phyloP scores from a whole-genome alignment of 2,113 vertebrate genomes.

The Austrofundulus limnaeus region DNA sequence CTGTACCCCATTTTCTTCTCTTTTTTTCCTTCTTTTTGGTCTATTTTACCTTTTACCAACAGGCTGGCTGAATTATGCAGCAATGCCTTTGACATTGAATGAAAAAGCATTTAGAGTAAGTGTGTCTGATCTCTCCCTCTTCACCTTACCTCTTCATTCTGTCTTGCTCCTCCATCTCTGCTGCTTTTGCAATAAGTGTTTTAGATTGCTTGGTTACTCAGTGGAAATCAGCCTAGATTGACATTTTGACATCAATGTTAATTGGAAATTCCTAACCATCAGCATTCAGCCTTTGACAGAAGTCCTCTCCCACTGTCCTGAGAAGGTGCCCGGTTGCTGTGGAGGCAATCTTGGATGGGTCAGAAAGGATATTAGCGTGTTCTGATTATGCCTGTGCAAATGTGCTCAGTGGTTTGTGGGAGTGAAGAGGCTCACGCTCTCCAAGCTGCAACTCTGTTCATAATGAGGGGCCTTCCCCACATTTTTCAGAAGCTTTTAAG shows the following conservation, averaged over 20 bases:
- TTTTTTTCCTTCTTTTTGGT: background rate
- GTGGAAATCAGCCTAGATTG: conserved; percentile 72
- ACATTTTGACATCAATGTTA: conserved; percentile 74
- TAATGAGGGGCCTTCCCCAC: conserved; percentile 44
- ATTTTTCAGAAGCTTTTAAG: conserved; percentile 53
- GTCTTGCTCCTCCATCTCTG: conserved; percentile 22
- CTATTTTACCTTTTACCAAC: conserved; percentile 20
- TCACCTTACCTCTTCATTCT: conserved; percentile 15
- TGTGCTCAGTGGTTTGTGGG: conserved; percentile 38
- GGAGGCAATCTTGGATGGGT: conserved; percentile 10
- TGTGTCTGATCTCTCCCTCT: conserved; percentile 52
- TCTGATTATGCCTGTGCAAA: conserved; percentile 24
- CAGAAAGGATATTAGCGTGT: conserved; percentile 6
- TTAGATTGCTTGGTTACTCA: conserved; percentile 63
- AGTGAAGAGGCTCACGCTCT: conserved; percentile 33
- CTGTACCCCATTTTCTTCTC: background rate
- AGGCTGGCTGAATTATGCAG: conserved; percentile 63
- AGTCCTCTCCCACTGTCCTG: conserved; percentile 34
- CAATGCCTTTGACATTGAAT: conserved; percentile 57
- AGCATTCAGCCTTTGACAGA: conserved; percentile 49
- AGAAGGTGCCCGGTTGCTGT: conserved; percentile 20
- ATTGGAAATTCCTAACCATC: conserved; percentile 71
- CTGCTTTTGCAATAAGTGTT: conserved; percentile 58
- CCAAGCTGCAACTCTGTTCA: conserved; percentile 21
- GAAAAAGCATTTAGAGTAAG: conserved; percentile 59